Conservation (phyloP, 2,797 vertebrate species). For the Potorous gilbertii region DNA sequence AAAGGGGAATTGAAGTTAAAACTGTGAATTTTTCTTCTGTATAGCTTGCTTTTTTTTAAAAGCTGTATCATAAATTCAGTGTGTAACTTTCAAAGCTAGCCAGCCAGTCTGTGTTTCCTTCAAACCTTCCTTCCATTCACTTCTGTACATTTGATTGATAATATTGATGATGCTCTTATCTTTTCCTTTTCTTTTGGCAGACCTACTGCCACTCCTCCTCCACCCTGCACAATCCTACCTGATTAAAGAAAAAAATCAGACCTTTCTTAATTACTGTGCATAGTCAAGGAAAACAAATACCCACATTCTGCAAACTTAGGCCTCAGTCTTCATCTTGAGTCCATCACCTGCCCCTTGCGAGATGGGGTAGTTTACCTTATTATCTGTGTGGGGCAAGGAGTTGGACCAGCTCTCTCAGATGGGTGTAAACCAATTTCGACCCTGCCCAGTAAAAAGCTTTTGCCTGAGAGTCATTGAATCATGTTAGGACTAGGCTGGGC, state of each 20-base stretch:
- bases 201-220: background rate
- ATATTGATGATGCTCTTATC: no score
- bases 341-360: background rate
- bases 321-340: background rate
- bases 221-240: background rate
- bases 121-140: background rate
- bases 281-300: background rate
- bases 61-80: background rate
- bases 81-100: background rate
- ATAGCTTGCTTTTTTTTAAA: background rate
- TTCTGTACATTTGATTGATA: no score
- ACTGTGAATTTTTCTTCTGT: background rate
- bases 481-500: background rate
- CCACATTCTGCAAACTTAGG: background rate
- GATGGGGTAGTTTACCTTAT: no score
- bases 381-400: background rate
- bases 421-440: constrained; percentile 27
- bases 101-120: background rate
- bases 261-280: background rate
- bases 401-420: background rate
- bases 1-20: background rate
- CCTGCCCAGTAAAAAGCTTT: background rate
- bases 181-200: background rate
- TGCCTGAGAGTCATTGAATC: constrained; percentile 7
- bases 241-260: background rate